Evolutionary conservation across 2,113 vertebrate genomes (phyloP), one percentile per base, ranked within the genome.

Genomic region (Nyctibius bracteatus): DNA sequence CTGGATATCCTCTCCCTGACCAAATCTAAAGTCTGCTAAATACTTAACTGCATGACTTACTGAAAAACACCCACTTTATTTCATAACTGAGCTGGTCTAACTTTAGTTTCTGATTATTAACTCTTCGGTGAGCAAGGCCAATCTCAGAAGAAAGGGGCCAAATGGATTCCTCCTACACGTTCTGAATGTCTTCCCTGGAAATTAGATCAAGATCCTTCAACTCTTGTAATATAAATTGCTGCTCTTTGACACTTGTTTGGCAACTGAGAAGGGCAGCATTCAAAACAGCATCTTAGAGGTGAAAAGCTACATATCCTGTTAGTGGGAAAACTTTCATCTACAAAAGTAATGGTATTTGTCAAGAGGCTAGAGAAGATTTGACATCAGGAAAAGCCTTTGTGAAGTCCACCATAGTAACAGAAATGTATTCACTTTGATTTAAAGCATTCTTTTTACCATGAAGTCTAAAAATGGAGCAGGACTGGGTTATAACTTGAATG

Each of bases 271-370:
- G 27, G 30, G 33, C 68, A 84, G 59, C 86, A 90, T 83, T 92
- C 93, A 95, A 96, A 96, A 85, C 95, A 96, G 82, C 72, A 81
- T 92, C 88, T 78, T 78, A 71, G 88, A 96, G 92, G 96, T 96
- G 94, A 96, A 97, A 97, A 94, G 92, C 92, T 96, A 94, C 87
- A 78, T 95, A 97, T 93, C 96, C 96, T 97, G 96, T 96, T 88
- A 88, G 92, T 93, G 88, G 90, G 95, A 96, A 96, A 96, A 94
- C 86, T 92, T 95, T 79, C 55, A 94, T 95, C 68, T 94, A 58
- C 81, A 81, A 88, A 92, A 14, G 75, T 89, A 86, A 35, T 63
- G 52, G 89, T 89, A 90, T 96, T 96, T 95, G 54, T 93, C 79
- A 93, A 90, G 85, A 87, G 23, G 30, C 66, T 85, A 33, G 49